Evolutionary conservation across 1,140 invertebrate genomes (phyloP), one percentile per base, ranked within the genome.

Genomic region (Zaprionus inermis): DNA sequence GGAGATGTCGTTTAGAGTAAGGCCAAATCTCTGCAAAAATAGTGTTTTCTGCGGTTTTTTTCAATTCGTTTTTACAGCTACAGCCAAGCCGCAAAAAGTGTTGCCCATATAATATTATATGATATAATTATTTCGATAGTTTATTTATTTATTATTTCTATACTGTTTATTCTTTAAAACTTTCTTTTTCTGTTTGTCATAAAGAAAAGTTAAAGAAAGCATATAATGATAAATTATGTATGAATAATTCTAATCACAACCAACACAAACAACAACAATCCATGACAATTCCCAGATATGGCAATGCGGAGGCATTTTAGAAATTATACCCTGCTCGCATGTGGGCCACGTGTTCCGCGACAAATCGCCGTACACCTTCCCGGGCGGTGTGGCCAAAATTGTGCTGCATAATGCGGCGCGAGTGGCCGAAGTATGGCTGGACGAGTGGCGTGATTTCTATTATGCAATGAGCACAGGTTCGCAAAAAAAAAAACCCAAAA

Each of bases 301-400:
- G 98, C 98, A 98, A 95, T 99, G 98, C 94, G 98, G 98, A 90
- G 98, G 98, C 74, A 96, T 95, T 81, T 94, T 99, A 94, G 98
- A 99, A 95, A 99, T 99, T 92, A 96, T 97, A 92, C 98, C 98
- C 72, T 98, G 98, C 93, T 98, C 97, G 59, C 97, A 98, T 93
- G 98, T 99, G 77, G 98, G 98, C 68, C 98, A 99, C 94, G 98
- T 99, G 79, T 99, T 99, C 94, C 95, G 99, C 82, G 99, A 99
- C 95, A 99, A 99, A 93, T 98, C 97, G 79, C 99, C 99, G 30
- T 99, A 99, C 94, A 98, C 98, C 75, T 99, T 99, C 95, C 99
- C 99, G 66, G 98, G 98, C 82, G 99, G 99, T 78, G 98, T 99
- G 81, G 97, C 97, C 90, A 98, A 92, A 81, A 97, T 98, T 93